Base-by-base conservation (phyloP, 2,113 vertebrate species). In the Tyrannus savana region DNA sequence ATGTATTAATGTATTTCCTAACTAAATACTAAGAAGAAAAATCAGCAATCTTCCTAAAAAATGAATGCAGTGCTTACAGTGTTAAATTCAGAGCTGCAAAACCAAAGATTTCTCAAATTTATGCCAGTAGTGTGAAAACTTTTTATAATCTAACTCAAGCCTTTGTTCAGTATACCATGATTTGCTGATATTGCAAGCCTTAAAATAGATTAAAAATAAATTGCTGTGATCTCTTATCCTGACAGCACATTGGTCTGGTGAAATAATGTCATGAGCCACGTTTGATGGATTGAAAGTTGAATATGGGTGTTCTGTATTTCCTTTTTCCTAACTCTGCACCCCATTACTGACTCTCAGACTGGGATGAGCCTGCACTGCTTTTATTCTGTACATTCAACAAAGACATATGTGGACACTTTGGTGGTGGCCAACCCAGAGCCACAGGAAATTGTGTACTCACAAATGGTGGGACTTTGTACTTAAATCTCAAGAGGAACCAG, bases 231-330 rank as follows among this genome's bases (percentile, higher is more conserved):
- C 77, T 92, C 60, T 97, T 80, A 83, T 93, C 79, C 58, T 92
- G n/a, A 52, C 19, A 91, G 58, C 7, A 42, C 31, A 89, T 67
- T 17, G 21, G 27, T 78, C 68, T 89, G 84, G 28, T 94, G 85
- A 93, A 94, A 94, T 91, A 44, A 86, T 81, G 72, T 74, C 25
- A 92, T 63, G 77, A 92, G 89, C 84, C 41, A 27, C 49, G 31
- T 89, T 79, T 95, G 86, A 90, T 58, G 67, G 64, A 88, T 96
- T 93, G 74, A 52, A 84, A 89, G 87, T 80, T 95, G 81, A 90
- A 81, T 92, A 68, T 44, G 49, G 56, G 59, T 59, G 37, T 12
- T 19, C 27, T 73, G 7, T 41, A 55, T 73, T 71, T 71, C 31
- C 33, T 76, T 74, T 91, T 46, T 58, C 25, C 18, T 37, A 58